Conservation (phyloP, 2,888 invertebrate species). For the Ennomos quercinarius region DNA sequence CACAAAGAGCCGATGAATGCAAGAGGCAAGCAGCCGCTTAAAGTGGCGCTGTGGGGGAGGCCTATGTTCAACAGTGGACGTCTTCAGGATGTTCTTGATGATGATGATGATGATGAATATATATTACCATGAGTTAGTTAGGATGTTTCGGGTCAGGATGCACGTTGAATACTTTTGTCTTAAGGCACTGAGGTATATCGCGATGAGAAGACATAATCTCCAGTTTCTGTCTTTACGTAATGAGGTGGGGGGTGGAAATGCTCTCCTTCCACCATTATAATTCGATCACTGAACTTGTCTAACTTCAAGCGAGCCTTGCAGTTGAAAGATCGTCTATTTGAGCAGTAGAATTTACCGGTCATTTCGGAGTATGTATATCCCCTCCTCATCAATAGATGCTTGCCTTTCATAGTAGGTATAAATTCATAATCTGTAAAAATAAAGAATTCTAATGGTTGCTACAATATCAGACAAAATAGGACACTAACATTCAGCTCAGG, state of each 20-base stretch:
- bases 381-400: conserved; percentile 41
- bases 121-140: no score
- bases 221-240: not conserved
- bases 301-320: conserved; percentile 42
- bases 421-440: conserved; percentile 16
- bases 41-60: no score
- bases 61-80: no score
- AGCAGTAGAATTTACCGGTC: conserved; percentile 37
- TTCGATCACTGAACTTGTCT: conserved; percentile 1
- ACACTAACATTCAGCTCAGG: no score
- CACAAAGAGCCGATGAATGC: no score
- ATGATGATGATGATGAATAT: no score
- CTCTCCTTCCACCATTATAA: conserved; percentile 5
- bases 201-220: not conserved
- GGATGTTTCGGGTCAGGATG: no score
- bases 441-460: not conserved
- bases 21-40: no score
- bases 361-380: conserved; percentile 47
- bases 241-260: conserved; percentile 16
- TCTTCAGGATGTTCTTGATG: no score
- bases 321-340: conserved; percentile 25
- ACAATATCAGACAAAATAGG: not conserved
- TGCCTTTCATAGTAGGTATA: conserved; percentile 44
- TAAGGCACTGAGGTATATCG: no score
- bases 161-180: no score